Evolutionary conservation across 2,113 vertebrate genomes (phyloP).

Genomic region (Promerops cafer): DNA sequence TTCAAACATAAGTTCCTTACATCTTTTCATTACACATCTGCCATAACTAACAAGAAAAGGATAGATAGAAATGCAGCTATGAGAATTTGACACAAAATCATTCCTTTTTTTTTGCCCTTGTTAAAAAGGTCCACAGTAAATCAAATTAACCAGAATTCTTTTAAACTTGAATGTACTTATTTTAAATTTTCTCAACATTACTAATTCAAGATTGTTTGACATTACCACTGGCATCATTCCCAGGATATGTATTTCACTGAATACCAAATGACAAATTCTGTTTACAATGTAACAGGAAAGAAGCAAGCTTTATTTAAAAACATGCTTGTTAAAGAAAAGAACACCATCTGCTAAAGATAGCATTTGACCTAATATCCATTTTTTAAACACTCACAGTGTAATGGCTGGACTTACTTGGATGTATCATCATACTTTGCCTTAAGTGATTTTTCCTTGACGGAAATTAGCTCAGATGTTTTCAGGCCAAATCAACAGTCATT

Average conservation of each 20-base stretch:
- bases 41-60: not conserved
- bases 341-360: constrained; percentile 64
- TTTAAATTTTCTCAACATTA: constrained; percentile 47
- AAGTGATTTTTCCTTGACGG: constrained; percentile 47
- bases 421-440: not conserved
- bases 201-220: constrained; percentile 56
- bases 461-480: constrained; percentile 46
- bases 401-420: constrained; percentile 17
- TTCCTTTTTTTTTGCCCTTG: not conserved
- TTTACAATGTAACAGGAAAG: constrained; percentile 60
- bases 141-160: not conserved
- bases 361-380: constrained; percentile 51
- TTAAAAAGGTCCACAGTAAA: not conserved
- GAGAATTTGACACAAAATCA: not conserved
- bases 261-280: constrained; percentile 52
- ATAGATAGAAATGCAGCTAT: not conserved
- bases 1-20: not conserved
- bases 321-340: constrained; percentile 50
- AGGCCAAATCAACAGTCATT: constrained; percentile 29
- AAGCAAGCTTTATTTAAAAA: constrained; percentile 62
- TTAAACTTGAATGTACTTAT: not conserved
- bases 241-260: constrained; percentile 39
- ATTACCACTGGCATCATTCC: constrained; percentile 43
- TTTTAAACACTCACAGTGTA: constrained; percentile 44
- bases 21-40: not conserved